Conservation (phyloP, 2,888 invertebrate species). For the Hydroisotoma schaefferi region DNA sequence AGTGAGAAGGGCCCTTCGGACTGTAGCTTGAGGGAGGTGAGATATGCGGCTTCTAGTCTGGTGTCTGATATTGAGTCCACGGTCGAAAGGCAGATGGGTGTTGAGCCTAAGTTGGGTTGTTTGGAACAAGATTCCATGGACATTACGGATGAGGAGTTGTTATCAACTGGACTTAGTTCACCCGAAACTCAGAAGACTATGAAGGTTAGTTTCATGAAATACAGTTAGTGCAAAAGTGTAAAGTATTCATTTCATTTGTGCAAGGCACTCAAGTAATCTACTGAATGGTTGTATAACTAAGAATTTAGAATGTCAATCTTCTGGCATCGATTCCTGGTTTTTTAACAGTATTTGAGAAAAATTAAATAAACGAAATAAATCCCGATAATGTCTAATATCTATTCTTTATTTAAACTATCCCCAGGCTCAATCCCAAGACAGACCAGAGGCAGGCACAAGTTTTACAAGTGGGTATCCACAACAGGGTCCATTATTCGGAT, state of each 20-base stretch:
- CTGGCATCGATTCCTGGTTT: not conserved
- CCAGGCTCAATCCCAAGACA: too few species aligned
- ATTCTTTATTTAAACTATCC: too few species aligned
- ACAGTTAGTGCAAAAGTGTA: too few species aligned
- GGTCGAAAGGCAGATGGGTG: slow-evolving; percentile 53
- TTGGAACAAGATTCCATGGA: slow-evolving; percentile 56
- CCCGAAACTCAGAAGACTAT: slow-evolving; percentile 59
- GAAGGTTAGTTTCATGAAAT: slow-evolving; percentile 50
- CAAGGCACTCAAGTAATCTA: too few species aligned
- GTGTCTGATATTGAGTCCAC: slow-evolving; percentile 59
- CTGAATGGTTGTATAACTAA: not conserved
- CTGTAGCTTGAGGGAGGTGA: slow-evolving; percentile 53
- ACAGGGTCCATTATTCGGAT: too few species aligned
- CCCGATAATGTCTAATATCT: too few species aligned
- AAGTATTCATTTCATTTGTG: too few species aligned
- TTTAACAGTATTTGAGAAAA: not conserved
- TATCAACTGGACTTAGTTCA: slow-evolving; percentile 66
- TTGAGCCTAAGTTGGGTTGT: slow-evolving; percentile 21
- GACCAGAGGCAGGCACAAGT: not conserved
- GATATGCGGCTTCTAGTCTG: slow-evolving; percentile 56
- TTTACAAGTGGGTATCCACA: too few species aligned
- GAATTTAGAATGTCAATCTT: not conserved
- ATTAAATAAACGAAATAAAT: too few species aligned
- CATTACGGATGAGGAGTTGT: slow-evolving; percentile 64
- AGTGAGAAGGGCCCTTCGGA: slow-evolving; percentile 31